Conservation (phyloP, 64 coral and sea anemone species). For the Pocillopora verrucosa region DNA sequence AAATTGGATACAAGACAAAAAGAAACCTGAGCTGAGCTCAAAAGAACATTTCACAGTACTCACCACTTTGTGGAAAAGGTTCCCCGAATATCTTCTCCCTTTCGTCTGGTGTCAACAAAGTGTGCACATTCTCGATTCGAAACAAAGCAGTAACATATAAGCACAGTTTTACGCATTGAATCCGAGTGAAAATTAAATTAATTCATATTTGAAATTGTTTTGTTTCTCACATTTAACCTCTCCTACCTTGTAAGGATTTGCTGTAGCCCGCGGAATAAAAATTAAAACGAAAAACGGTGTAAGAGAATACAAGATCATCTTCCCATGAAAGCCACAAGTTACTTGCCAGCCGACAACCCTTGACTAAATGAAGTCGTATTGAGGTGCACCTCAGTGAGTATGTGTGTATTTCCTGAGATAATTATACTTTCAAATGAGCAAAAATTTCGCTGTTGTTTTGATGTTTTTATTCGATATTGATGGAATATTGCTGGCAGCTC, state of each 20-base stretch:
- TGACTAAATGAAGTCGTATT: not conserved
- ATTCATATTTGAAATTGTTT: not conserved
- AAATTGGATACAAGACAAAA: not conserved
- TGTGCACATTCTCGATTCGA: slow-evolving; percentile 32
- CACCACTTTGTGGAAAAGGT: slow-evolving; percentile 1
- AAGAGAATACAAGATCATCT: not conserved
- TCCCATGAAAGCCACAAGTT: not conserved
- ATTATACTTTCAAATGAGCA: slow-evolving; percentile 37
- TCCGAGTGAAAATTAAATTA: slow-evolving; percentile 5
- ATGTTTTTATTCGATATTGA: slow-evolving; percentile 25
- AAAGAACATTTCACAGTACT: not conserved
- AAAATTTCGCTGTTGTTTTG: not conserved
- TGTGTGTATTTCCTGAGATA: not conserved
- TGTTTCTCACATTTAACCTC: not conserved
- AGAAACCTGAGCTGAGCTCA: not conserved
- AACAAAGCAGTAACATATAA: slow-evolving; percentile 12
- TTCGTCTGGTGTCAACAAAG: slow-evolving; percentile 17
- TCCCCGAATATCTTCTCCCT: slow-evolving; percentile 31
- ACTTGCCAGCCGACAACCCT: not conserved
- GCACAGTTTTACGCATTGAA: not conserved
- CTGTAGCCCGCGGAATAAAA: slow-evolving; percentile 20
- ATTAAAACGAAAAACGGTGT: not conserved
- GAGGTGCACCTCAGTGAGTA: not conserved
- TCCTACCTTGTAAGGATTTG: slow-evolving; percentile 17
- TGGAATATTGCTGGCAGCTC: slow-evolving; percentile 21